phyloP scores from a whole-genome alignment of 2,888 invertebrate genomes.

The Hydropsyche betteni region DNA sequence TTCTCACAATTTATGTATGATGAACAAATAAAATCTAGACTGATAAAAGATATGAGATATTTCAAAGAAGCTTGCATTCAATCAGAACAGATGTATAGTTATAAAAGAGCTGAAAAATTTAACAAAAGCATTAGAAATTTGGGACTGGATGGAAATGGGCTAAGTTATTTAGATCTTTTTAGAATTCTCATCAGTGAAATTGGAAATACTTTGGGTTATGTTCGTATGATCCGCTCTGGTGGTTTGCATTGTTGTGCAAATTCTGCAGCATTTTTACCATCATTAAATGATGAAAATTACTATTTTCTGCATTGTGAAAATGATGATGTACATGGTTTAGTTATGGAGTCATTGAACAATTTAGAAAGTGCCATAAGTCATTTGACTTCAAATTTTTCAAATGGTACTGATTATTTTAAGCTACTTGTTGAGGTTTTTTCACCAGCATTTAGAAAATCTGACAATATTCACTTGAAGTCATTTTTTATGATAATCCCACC shows the following conservation, averaged over 20 bases:
- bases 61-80: constrained; percentile 78
- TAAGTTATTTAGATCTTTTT: constrained; percentile 93
- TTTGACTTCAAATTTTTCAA: constrained; percentile 84
- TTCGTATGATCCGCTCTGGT: constrained; percentile 92
- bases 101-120: constrained; percentile 92
- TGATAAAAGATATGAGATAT: constrained; percentile 86
- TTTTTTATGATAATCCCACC: constrained; percentile 95
- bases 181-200: constrained; percentile 92
- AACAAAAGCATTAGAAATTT: constrained; percentile 89
- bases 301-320: constrained; percentile 60
- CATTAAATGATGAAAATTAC: constrained; percentile 67
- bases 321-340: constrained; percentile 70
- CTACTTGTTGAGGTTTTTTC: constrained; percentile 93
- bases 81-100: constrained; percentile 78
- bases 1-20: constrained; percentile 98
- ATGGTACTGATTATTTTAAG: constrained; percentile 89
- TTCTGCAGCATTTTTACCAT: constrained; percentile 89
- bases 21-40: constrained; percentile 94
- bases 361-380: constrained; percentile 82
- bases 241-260: constrained; percentile 92
- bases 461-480: constrained; percentile 88
- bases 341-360: constrained; percentile 73
- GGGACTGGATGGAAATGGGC: constrained; percentile 81
- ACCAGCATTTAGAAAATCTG: constrained; percentile 84
- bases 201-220: constrained; percentile 96